These are phyloP conservation scores for Hydropsyche tenuis DNA, from an alignment of 1,140 invertebrate species.

Conservation along the genomic window DNA sequence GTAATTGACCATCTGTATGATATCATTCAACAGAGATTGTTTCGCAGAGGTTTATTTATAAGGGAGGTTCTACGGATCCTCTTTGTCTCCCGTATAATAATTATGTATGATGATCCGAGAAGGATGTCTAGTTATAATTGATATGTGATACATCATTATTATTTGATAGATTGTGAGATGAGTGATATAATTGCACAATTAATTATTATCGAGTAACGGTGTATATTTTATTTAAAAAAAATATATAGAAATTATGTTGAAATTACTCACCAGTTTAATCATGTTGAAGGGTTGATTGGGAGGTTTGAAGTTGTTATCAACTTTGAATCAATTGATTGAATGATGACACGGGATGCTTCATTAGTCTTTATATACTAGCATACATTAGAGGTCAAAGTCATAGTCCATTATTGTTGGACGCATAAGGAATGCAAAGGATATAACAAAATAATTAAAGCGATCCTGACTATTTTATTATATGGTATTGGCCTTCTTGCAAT, in stretches of 20 bases:
- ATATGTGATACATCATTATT: too few species aligned
- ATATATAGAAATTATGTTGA: background rate
- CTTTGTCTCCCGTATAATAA: too few species aligned
- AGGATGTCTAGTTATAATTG: too few species aligned
- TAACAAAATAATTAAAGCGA: slow-evolving; percentile 13
- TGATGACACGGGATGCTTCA: slow-evolving; percentile 1
- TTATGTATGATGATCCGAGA: too few species aligned
- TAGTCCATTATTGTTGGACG: background rate
- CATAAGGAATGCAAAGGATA: slow-evolving; percentile 22
- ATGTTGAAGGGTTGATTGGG: background rate
- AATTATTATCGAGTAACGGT: too few species aligned
- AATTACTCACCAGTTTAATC: slow-evolving; percentile 22
- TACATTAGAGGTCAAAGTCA: slow-evolving; percentile 15
- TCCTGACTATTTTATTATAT: slow-evolving; percentile 20
- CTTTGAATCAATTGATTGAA: background rate
- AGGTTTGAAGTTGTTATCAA: background rate
- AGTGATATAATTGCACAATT: too few species aligned
- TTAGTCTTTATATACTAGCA: slow-evolving; percentile 6
- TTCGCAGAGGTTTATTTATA: too few species aligned
- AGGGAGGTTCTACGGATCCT: too few species aligned
- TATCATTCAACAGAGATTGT: too few species aligned
- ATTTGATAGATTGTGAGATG: too few species aligned
- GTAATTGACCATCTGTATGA: too few species aligned
- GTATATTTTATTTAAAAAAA: too few species aligned
- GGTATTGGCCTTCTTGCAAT: slow-evolving; percentile 16